Conservation (phyloP, 1,140 invertebrate genomes). For the Helicoverpa armigera region DNA sequence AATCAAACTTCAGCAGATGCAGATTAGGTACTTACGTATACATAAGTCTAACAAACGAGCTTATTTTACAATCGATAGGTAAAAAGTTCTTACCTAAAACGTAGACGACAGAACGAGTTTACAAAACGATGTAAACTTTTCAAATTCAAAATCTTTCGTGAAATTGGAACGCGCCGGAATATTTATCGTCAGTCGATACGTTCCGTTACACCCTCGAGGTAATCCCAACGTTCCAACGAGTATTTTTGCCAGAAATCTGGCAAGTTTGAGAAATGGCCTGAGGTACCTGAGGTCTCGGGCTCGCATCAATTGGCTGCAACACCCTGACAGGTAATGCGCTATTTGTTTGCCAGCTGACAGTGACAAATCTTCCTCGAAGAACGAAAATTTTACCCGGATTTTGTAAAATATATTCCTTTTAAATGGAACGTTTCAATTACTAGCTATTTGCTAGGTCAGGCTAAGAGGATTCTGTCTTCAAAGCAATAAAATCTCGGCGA, state of each 20-base stretch:
- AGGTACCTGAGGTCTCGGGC: neutral
- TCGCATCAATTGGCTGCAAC: conserved; percentile 20
- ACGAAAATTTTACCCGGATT: neutral
- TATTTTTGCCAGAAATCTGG: neutral
- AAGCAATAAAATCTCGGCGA: conserved; percentile 5
- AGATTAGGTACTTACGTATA: too few species aligned
- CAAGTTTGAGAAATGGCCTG: conserved; percentile 26
- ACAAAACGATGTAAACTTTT: conserved; percentile 20
- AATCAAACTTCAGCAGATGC: too few species aligned
- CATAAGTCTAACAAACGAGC: too few species aligned
- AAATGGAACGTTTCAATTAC: conserved; percentile 26
- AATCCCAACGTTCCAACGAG: conserved; percentile 7
- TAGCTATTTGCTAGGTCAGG: conserved; percentile 9
- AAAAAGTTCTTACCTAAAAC: neutral
- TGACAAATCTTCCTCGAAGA: conserved; percentile 22
- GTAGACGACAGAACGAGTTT: neutral
- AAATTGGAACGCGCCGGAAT: conserved; percentile 1
- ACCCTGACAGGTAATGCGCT: conserved; percentile 21
- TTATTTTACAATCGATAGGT: too few species aligned
- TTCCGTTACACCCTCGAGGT: neutral
- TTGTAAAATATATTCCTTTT: conserved; percentile 30
- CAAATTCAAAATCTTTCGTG: conserved; percentile 23
- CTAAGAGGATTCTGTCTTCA: neutral
- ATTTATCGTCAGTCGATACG: neutral
- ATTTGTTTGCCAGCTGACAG: conserved; percentile 25